These are phyloP conservation scores for Ellobium chinense DNA, from an alignment of 2,888 invertebrate species.

Conservation along the genomic window DNA sequence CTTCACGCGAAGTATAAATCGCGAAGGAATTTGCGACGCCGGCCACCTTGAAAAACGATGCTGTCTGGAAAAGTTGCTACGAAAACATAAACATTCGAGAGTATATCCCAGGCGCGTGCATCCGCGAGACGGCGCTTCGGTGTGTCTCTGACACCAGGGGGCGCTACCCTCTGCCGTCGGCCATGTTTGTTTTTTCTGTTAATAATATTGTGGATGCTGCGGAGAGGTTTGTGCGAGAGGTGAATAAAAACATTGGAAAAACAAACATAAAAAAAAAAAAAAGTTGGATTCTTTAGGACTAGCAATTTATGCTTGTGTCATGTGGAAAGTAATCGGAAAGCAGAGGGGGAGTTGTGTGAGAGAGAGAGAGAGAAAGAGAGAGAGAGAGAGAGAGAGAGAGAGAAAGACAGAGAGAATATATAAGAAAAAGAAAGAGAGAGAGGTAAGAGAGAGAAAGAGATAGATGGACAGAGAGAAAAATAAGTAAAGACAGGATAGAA, in stretches of 20 bases:
- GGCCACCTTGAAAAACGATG: constrained; percentile 31
- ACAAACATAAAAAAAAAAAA: not conserved
- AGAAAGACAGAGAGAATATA: constrained; percentile 3
- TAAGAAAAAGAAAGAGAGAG: constrained; percentile 7
- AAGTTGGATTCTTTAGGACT: too few relatives aligned
- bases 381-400: not conserved
- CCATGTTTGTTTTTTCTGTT: constrained; percentile 35
- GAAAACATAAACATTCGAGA: constrained; percentile 28
- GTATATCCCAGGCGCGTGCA: constrained; percentile 32
- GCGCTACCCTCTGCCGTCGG: not conserved
- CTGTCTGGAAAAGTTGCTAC: constrained; percentile 1
- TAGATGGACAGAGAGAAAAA: not conserved
- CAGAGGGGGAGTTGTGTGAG: not conserved
- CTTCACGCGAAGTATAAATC: not conserved
- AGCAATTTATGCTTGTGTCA: too few relatives aligned
- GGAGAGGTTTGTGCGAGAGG: constrained; percentile 6
- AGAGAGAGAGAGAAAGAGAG: not conserved
- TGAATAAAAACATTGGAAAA: not conserved
- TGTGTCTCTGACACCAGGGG: constrained; percentile 30
- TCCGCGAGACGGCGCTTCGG: constrained; percentile 21
- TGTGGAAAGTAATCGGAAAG: not conserved
- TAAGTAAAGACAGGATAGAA: not conserved
- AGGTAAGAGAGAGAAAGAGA: not conserved
- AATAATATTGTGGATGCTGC: constrained; percentile 26
- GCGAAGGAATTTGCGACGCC: not conserved